Evolutionary conservation across 2,113 vertebrate genomes (phyloP).

Genomic region (Rousettus leschenaultii): DNA sequence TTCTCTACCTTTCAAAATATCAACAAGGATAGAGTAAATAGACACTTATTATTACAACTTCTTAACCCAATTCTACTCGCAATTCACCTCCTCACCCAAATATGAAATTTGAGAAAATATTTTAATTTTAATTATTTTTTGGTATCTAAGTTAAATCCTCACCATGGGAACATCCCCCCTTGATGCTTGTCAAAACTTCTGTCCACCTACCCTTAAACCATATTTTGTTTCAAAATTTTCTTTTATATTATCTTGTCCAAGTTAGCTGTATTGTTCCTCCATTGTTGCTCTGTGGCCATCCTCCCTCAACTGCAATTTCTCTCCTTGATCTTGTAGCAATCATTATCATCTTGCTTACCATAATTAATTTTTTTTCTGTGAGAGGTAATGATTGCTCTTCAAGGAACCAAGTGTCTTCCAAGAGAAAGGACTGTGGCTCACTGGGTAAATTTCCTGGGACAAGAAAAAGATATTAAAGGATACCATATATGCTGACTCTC

Average conservation of each 20-base stretch:
- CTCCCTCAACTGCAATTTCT: not conserved
- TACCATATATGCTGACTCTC: not conserved
- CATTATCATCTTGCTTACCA: not conserved
- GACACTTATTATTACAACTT: not conserved
- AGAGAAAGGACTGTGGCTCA: not conserved
- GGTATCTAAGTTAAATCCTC: not conserved
- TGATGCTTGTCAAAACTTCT: not conserved
- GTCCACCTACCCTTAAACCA: not conserved
- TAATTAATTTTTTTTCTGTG: not conserved
- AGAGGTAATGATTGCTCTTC: not conserved
- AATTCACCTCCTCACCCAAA: not conserved
- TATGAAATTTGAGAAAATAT: not conserved
- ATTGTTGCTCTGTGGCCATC: fast-evolving
- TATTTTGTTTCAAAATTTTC: not conserved
- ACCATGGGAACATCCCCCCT: not conserved
- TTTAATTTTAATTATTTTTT: not conserved
- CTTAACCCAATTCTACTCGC: not conserved
- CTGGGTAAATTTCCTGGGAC: not conserved
- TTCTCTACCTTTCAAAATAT: not conserved
- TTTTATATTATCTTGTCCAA: not conserved
- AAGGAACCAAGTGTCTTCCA: not conserved
- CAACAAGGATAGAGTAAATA: not conserved
- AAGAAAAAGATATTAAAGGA: not conserved
- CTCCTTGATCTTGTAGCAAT: not conserved
- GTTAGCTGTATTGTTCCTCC: not conserved